Evolutionary conservation across 1,140 invertebrate genomes (phyloP).

Genomic region (Neodiprion virginianus): DNA sequence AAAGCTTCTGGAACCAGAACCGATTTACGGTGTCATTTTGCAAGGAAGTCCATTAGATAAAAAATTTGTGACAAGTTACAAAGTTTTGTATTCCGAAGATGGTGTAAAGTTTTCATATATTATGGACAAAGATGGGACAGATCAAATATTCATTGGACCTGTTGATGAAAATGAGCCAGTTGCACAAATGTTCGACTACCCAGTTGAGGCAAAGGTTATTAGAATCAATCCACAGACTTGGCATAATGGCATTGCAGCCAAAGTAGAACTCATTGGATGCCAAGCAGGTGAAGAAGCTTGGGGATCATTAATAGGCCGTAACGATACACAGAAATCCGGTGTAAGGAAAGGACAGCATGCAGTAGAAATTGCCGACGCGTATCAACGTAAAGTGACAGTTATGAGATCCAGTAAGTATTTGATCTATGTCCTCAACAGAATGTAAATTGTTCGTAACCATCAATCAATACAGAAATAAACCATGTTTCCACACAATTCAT

Average conservation of each 20-base stretch:
- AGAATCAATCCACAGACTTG: constrained; percentile 77
- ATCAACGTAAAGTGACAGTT: no score
- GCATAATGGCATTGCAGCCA: constrained; percentile 76
- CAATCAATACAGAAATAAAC: background rate
- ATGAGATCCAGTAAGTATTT: background rate
- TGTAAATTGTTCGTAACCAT: constrained; percentile 20
- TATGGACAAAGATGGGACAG: constrained; percentile 45
- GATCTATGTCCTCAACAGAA: background rate
- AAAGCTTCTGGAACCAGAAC: constrained; percentile 67
- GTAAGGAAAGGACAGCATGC: no score
- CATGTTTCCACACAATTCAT: constrained; percentile 13
- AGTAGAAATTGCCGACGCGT: no score
- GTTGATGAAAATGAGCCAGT: constrained; percentile 66
- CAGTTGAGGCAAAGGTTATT: constrained; percentile 76
- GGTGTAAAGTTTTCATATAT: constrained; percentile 66
- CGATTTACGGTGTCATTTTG: constrained; percentile 76
- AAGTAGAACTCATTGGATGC: constrained; percentile 80
- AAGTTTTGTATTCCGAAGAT: constrained; percentile 73
- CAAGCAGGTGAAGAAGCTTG: constrained; percentile 26
- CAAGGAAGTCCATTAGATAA: constrained; percentile 71
- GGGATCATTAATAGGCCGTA: no score
- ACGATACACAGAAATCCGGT: no score
- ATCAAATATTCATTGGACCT: constrained; percentile 76
- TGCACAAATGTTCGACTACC: constrained; percentile 70
- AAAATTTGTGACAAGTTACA: constrained; percentile 79